A percentile compares a stretch with the other conserved stretches of the same genome.
phyloP scores from a whole-genome alignment of 1,140 invertebrate species.

The Drosophila tristis region DNA sequence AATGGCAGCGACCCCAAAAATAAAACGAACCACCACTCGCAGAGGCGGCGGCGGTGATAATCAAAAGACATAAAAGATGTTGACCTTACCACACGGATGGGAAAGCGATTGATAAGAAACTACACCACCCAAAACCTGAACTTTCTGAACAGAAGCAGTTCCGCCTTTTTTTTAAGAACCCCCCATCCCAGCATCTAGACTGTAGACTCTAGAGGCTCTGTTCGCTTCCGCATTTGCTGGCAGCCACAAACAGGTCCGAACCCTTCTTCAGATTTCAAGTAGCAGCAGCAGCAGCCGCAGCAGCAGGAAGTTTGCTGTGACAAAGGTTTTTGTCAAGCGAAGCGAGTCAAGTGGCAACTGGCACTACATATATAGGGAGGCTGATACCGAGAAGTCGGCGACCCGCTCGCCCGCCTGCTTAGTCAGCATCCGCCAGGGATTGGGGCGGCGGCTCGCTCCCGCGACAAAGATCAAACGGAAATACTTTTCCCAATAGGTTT shows the following conservation, averaged over 20 bases:
- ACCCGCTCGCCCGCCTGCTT: too few species aligned
- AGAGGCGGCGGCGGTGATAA: conserved; percentile 36
- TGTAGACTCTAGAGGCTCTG: background rate
- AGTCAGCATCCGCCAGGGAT: too few species aligned
- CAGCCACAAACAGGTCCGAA: conserved; percentile 12
- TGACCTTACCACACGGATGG: conserved; percentile 57
- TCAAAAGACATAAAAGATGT: conserved; percentile 61
- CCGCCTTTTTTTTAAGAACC: conserved; percentile 50
- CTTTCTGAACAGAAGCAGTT: conserved; percentile 31
- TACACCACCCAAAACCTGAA: conserved; percentile 15
- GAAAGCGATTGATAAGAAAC: conserved; percentile 49
- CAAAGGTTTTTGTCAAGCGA: too few species aligned
- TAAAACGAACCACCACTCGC: conserved; percentile 16
- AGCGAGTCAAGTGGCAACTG: too few species aligned
- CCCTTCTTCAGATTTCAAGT: too few species aligned
- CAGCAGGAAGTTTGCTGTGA: too few species aligned
- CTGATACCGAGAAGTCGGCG: too few species aligned
- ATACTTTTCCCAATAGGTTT: conserved; percentile 51
- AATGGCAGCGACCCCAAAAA: conserved; percentile 21
- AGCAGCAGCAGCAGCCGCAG: too few species aligned
- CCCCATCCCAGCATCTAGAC: too few species aligned
- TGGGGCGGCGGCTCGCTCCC: too few species aligned
- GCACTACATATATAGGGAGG: too few species aligned
- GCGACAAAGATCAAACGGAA: conserved; percentile 53
- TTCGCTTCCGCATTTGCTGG: conserved; percentile 32